These are phyloP conservation scores for Eleginops maclovinus DNA, from an alignment of 2,113 vertebrate genomes.

Conservation along the genomic window DNA sequence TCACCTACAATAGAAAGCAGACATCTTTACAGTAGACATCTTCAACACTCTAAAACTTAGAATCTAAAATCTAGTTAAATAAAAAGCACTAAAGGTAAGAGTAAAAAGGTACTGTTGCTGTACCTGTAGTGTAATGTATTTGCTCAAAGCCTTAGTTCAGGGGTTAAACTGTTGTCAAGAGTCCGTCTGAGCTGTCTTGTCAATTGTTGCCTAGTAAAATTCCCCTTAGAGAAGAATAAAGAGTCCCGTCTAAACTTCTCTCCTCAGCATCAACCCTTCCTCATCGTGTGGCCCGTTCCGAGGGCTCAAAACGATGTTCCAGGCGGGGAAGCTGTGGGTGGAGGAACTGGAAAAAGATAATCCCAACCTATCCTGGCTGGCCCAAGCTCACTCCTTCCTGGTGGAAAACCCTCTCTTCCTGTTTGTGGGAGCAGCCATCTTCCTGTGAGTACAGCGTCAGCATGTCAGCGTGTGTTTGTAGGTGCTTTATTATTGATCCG, in stretches of 20 bases:
- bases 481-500: not conserved
- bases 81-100: too few species aligned
- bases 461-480: not conserved
- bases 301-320: constrained; percentile 85
- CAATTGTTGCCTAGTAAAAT: too few species aligned
- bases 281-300: constrained; percentile 90
- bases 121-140: not conserved
- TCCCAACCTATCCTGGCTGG: constrained; percentile 82
- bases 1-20: too few species aligned
- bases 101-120: constrained; percentile 1
- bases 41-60: too few species aligned
- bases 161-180: not conserved
- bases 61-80: too few species aligned
- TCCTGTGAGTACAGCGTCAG: constrained; percentile 86
- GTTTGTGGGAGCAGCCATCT: constrained; percentile 82
- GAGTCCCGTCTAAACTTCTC: not conserved
- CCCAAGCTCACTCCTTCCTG: constrained; percentile 83
- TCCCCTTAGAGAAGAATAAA: not conserved
- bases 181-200: too few species aligned
- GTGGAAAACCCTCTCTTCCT: constrained; percentile 89
- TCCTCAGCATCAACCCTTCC: constrained; percentile 88
- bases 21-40: too few species aligned
- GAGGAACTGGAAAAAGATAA: constrained; percentile 79
- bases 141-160: too few species aligned
- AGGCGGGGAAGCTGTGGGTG: constrained; percentile 87